Conservation (phyloP, 1,140 invertebrate genomes). For the Oryctes rhinoceros region DNA sequence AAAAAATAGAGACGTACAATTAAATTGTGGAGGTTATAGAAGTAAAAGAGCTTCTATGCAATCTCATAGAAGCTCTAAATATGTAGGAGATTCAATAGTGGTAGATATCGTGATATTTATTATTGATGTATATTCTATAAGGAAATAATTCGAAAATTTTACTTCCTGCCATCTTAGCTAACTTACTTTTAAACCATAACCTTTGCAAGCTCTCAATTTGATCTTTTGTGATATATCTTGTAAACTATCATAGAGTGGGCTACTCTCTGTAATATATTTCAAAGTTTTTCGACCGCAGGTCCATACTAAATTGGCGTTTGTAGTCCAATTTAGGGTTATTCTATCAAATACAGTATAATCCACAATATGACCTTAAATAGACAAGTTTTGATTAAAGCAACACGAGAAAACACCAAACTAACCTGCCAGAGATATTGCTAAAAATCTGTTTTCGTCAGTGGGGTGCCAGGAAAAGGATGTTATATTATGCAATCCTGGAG, state of each 20-base stretch:
- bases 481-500: constrained; percentile 66
- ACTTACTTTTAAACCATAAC: constrained; percentile 81
- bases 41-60: too few species aligned
- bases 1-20: too few species aligned
- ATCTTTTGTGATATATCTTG: constrained; percentile 80
- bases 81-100: too few species aligned
- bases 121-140: too few species aligned
- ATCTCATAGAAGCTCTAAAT: too few species aligned
- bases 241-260: constrained; percentile 63
- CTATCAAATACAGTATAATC: constrained; percentile 83
- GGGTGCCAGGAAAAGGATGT: constrained; percentile 88
- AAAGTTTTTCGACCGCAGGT: constrained; percentile 75
- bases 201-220: constrained; percentile 72
- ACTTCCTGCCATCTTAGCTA: neutral
- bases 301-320: constrained; percentile 76
- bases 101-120: too few species aligned
- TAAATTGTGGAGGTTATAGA: too few species aligned
- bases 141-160: neutral
- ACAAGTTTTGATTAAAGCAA: neutral
- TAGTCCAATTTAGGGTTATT: constrained; percentile 82
- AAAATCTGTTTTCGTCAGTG: constrained; percentile 76
- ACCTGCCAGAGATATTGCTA: constrained; percentile 73
- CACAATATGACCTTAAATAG: constrained; percentile 65
- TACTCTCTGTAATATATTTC: constrained; percentile 61
- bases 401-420: neutral